Conservation (phyloP, 1,140 invertebrate species). For the Pogonus chalceus region DNA sequence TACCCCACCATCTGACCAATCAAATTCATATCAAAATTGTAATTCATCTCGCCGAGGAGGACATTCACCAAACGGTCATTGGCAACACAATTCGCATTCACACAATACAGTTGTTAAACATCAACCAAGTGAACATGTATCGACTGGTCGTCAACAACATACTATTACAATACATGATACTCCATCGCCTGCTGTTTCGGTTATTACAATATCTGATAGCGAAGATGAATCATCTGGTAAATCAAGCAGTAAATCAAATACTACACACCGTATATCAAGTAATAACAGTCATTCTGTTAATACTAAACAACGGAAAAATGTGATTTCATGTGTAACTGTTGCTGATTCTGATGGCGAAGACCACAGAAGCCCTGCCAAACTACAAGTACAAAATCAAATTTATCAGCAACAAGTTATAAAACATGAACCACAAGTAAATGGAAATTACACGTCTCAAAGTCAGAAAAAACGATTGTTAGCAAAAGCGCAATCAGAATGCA, state of each 20-base stretch:
- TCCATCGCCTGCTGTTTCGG: slow-evolving; percentile 86
- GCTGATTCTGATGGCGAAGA: slow-evolving; percentile 70
- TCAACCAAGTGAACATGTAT: not conserved
- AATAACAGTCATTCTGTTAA: slow-evolving; percentile 12
- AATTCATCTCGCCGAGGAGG: slow-evolving; percentile 33
- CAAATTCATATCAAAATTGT: slow-evolving; percentile 16
- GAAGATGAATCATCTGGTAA: slow-evolving; percentile 68
- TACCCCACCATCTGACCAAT: slow-evolving; percentile 63
- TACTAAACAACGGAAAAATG: slow-evolving; percentile 46
- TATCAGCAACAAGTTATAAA: slow-evolving; percentile 6
- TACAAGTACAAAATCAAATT: slow-evolving; percentile 7
- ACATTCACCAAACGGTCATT: slow-evolving; percentile 36
- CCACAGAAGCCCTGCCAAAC: slow-evolving; percentile 43
- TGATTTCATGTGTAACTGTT: slow-evolving; percentile 74
- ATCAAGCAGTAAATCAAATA: slow-evolving; percentile 18
- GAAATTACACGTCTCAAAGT: slow-evolving; percentile 46
- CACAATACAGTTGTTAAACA: slow-evolving; percentile 14
- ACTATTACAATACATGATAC: slow-evolving; percentile 87
- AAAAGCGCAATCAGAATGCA: slow-evolving; percentile 76
- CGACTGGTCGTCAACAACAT: slow-evolving; percentile 37
- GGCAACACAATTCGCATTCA: slow-evolving; percentile 32
- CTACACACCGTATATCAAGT: too few relatives aligned
- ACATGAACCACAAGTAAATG: slow-evolving; percentile 4
- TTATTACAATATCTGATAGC: slow-evolving; percentile 93
- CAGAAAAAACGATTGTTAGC: slow-evolving; percentile 82